These are phyloP conservation scores for Coelopa pilipes DNA, from an alignment of 2,888 invertebrate species.

Conservation along the genomic window DNA sequence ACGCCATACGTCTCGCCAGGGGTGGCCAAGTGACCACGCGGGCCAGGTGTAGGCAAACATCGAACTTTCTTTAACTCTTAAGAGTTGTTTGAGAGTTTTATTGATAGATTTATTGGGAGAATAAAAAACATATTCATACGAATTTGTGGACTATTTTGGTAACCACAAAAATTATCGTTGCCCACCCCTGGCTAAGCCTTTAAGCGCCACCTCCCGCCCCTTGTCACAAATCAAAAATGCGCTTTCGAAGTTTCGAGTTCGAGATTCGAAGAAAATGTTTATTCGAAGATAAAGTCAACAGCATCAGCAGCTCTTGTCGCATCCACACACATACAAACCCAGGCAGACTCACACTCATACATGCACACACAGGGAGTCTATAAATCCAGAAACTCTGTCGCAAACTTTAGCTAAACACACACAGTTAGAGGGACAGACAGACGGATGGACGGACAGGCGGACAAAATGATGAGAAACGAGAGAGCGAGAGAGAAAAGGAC, in stretches of 20 bases:
- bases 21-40: neutral
- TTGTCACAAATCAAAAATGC: conserved; percentile 8
- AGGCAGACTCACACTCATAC: neutral
- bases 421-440: neutral
- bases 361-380: neutral
- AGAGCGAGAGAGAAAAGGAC: no score
- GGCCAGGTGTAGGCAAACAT: neutral
- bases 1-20: conserved; percentile 1
- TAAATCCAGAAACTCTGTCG: neutral
- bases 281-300: conserved; percentile 19
- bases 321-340: neutral
- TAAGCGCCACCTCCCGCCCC: neutral
- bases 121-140: no score
- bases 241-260: conserved; percentile 6
- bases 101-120: no score
- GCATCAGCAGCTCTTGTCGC: conserved; percentile 25
- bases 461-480: no score
- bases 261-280: conserved; percentile 12
- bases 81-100: no score
- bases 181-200: neutral
- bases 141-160: neutral
- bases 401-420: conserved; percentile 1
- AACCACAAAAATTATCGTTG: neutral
- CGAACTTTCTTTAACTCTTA: no score
- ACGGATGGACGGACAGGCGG: no score